Percentiles rank a stretch among this genome's conserved stretches.
Evolutionary conservation across 2,797 vertebrate genomes (phyloP).

Genomic region (Scolopax bukidnonensis): DNA sequence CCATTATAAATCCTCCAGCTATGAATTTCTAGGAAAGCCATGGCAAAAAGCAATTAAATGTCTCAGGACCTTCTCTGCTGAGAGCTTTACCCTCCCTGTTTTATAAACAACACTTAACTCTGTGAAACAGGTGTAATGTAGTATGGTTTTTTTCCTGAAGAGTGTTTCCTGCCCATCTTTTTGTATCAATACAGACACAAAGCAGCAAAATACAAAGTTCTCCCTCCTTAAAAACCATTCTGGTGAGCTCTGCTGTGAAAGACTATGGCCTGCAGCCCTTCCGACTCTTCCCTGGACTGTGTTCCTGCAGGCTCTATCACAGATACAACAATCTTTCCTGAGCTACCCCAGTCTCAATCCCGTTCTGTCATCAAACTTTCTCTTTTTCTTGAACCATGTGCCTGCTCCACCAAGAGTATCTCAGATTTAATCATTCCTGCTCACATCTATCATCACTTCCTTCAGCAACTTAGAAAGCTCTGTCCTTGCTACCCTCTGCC

Average conservation of each 20-base stretch:
- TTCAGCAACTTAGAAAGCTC: not conserved
- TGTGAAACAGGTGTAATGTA: not conserved
- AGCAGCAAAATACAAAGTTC: not conserved
- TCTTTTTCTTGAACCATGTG: not conserved
- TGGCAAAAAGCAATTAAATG: not conserved
- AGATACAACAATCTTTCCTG: not conserved
- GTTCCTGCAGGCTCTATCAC: not conserved
- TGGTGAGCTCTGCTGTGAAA: not conserved
- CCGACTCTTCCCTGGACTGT: not conserved
- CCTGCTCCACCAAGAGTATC: not conserved
- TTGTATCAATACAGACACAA: not conserved
- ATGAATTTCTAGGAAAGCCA: not conserved
- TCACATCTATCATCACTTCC: not conserved
- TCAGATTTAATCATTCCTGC: not conserved
- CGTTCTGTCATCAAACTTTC: not conserved
- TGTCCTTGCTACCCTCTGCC: not conserved
- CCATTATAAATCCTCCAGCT: not conserved
- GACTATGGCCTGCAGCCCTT: not conserved
- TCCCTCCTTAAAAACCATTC: not conserved
- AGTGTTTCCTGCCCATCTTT: not conserved
- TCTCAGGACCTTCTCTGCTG: not conserved
- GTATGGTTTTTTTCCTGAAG: not conserved
- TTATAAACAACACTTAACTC: not conserved
- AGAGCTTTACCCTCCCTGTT: not conserved
- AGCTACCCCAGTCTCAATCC: not conserved